Percentiles rank a stretch among this genome's conserved stretches.
Evolutionary conservation across 2,888 invertebrate species (phyloP).

Genomic region (Agonopterix subpropinquella): DNA sequence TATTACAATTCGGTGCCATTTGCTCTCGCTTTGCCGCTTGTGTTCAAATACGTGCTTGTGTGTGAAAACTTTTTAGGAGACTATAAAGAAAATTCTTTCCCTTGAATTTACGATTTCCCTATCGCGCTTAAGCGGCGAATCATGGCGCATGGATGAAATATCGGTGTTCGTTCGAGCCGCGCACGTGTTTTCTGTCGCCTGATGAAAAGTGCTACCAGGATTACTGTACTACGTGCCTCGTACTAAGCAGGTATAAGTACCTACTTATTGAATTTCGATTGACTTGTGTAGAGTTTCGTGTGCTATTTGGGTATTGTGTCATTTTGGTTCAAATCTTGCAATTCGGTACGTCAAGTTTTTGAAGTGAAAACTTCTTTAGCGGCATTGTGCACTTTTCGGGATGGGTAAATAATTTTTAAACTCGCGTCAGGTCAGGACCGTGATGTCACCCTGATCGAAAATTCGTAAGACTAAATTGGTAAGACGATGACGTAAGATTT

Average conservation of each 20-base stretch:
- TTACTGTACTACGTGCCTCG: conserved; percentile 9
- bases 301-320: too few species aligned
- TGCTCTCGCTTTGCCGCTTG: conserved; percentile 46
- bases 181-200: conserved; percentile 27
- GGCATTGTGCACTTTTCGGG: too few species aligned
- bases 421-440: too few species aligned
- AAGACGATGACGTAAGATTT: too few species aligned
- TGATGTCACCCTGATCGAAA: too few species aligned
- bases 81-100: conserved; percentile 64
- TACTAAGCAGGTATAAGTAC: not conserved
- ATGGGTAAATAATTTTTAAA: too few species aligned
- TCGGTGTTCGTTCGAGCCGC: conserved; percentile 24
- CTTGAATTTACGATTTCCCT: conserved; percentile 67
- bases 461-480: too few species aligned
- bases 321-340: too few species aligned
- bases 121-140: conserved; percentile 66
- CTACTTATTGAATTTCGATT: too few species aligned
- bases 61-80: conserved; percentile 57
- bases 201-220: conserved; percentile 11
- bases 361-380: too few species aligned
- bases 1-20: conserved; percentile 60
- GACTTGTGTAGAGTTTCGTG: too few species aligned
- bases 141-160: conserved; percentile 62
- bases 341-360: too few species aligned
- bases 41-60: conserved; percentile 53